Percentiles rank a stretch among this genome's conserved stretches.
phyloP scores from a whole-genome alignment of 1,140 invertebrate genomes.

The Trichomalopsis sarcophagae region DNA sequence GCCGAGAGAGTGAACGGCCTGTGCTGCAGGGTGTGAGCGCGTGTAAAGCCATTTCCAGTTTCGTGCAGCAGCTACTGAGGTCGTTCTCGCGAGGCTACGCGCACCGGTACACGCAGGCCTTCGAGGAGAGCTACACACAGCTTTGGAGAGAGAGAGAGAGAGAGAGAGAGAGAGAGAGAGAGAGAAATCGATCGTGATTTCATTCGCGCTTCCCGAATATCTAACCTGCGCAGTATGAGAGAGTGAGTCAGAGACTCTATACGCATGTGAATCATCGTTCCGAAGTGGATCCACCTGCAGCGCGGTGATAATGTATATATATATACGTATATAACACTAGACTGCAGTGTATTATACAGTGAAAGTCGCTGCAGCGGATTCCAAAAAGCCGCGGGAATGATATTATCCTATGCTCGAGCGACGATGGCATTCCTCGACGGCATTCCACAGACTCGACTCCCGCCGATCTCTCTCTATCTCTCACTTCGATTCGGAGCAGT shows the following conservation, averaged over 20 bases:
- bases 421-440: neutral
- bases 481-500: neutral
- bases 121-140: neutral
- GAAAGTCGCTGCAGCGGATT: too few species aligned
- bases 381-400: too few species aligned
- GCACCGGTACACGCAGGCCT: neutral
- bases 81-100: neutral
- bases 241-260: too few species aligned
- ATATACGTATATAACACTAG: neutral
- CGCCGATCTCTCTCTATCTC: constrained; percentile 4
- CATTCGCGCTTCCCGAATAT: too few species aligned
- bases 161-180: neutral
- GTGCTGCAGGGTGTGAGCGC: too few species aligned
- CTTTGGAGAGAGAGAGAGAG: neutral
- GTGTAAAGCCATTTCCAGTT: too few species aligned
- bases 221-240: too few species aligned
- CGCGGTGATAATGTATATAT: neutral
- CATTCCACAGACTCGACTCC: constrained; percentile 13
- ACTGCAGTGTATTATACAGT: neutral
- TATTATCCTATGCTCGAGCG: too few species aligned
- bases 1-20: neutral
- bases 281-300: neutral
- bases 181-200: neutral
- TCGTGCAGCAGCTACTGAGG: too few species aligned
- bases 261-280: too few species aligned